Base-by-base conservation (phyloP, 1,140 invertebrate species). In the Microplitis demolitor region DNA sequence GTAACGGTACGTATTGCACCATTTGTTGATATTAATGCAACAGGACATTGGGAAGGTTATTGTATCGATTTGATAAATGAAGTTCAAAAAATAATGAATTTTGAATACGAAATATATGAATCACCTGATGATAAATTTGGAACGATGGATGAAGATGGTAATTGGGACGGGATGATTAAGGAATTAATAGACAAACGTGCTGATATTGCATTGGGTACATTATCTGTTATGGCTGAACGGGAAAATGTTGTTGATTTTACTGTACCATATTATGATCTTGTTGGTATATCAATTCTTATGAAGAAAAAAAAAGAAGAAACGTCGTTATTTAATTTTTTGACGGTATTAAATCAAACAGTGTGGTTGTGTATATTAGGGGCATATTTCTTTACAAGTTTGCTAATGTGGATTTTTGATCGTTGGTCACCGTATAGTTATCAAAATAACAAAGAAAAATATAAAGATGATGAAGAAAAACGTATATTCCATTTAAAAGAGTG, bases 391-490 rank as follows among this genome's bases (percentile, higher is more conserved):
- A 98, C 97, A 4, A 95, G 96, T 81, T 91, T 98, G 58, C 88
- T 99, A 0, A 95, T 99, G 91, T 99, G 95, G 93, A 84, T 97
- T 1, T 99, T 99, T 82, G 97, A 99, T 84, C 93, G 94, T 74
- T 97, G 96, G 91, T 98, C 96, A 80, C 97, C 97, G 0, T 98
- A 98, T 84, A 97, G 95, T 76, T 97, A 96, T 76, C 96, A 97
- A 80, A 98, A 99, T 81, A 98, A 98, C 79, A 88, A 93, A 13
- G 94, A 97, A 63, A 96, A 97, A 78, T 98, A 97, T 82, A 94
- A 94, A 83, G 92, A 97, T 76, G 96, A 98, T 74, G 94, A 97
- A 69, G 97, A 98, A 82, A 98, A 98, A 80, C 87, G 97, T 13
- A 95, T 97, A 79, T 99, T 99, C 78, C 97, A 93, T 24, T 86